Evolutionary conservation across 2,797 vertebrate species (phyloP), one percentile per base, ranked within the genome.

Genomic region (Tadarida brasiliensis): DNA sequence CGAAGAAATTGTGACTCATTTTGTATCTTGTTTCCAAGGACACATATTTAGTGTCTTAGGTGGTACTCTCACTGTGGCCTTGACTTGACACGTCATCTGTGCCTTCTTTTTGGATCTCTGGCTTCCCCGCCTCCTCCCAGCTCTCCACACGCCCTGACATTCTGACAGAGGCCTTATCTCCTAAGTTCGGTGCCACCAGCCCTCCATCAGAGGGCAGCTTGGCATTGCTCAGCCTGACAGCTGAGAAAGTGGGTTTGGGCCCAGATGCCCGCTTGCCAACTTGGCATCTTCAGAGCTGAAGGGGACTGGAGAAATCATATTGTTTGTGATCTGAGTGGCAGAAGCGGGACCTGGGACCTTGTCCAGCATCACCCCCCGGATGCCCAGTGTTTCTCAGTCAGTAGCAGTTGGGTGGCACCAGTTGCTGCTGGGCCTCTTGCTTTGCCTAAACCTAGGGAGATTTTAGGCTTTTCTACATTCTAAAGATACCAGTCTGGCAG

Each of bases 71-170:
- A 26, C 51, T 2, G 7, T 56, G 80, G 26, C 73, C 61, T n/a
- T 39, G 57, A 19, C 30, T 24, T 87, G 74, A 4, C 7, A 0
- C 20, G 26, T 39, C 17, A 4, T 9, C 33, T 3, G 5, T 16
- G 12, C 22, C 76, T 73, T 68, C 30, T 22, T n/a, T 30, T 67
- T 7, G 22, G 3, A 47, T 28, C 22, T 51, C 20, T 20, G 26
- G 47, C 17, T 57, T 35, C 47, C 30, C 71, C 0, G 0, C 61
- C 65, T 73, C 54, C 44, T 70, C 74, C 47, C 20, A 28, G 90
- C 30, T 47, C 26, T 22, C 33, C 0, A 1, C 16, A 39, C 3
- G 3, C 47, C 47, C 51, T 30, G 44, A 28, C 74, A 2, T 12
- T 30, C 1, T 11, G 5, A 76, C 77, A 70, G 73, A 71, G 47